These are phyloP conservation scores for Papilio dardanus DNA, from an alignment of 1,140 invertebrate species.

Conservation along the genomic window DNA sequence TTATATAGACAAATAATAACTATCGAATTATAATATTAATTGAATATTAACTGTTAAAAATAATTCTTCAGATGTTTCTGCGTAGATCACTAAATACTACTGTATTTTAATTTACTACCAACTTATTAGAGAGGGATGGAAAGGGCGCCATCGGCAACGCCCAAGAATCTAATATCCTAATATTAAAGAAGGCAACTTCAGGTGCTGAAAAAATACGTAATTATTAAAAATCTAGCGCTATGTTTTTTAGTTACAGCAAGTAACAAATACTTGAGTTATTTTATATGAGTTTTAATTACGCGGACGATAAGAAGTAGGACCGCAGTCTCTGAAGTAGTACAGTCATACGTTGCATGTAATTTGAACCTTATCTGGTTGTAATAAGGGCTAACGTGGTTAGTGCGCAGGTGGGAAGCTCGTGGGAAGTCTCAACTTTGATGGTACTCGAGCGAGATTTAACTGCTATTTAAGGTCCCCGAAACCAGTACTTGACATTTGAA, in stretches of 20 bases:
- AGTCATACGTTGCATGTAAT: not conserved
- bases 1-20: not conserved
- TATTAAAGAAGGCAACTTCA: no score
- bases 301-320: not conserved
- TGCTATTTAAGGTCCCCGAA: conserved; percentile 9
- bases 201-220: no score
- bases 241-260: not conserved
- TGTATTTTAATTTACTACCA: no score
- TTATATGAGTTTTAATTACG: not conserved
- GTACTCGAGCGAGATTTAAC: conserved; percentile 6
- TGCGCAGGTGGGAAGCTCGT: not conserved
- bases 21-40: not conserved
- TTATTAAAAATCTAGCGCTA: not conserved
- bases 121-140: no score
- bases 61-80: no score
- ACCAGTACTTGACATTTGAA: not conserved
- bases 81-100: no score
- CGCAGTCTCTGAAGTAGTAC: not conserved
- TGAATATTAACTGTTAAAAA: not conserved
- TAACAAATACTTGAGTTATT: not conserved
- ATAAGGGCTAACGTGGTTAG: not conserved
- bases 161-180: no score
- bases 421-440: conserved; percentile 18
- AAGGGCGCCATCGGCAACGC: no score
- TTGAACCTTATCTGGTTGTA: not conserved